A percentile compares a stretch with the other conserved stretches of the same genome.
These are phyloP conservation scores for Patiria miniata DNA, from an alignment of 35 echinoderm and acorn worm genomes.

Conservation along the genomic window DNA sequence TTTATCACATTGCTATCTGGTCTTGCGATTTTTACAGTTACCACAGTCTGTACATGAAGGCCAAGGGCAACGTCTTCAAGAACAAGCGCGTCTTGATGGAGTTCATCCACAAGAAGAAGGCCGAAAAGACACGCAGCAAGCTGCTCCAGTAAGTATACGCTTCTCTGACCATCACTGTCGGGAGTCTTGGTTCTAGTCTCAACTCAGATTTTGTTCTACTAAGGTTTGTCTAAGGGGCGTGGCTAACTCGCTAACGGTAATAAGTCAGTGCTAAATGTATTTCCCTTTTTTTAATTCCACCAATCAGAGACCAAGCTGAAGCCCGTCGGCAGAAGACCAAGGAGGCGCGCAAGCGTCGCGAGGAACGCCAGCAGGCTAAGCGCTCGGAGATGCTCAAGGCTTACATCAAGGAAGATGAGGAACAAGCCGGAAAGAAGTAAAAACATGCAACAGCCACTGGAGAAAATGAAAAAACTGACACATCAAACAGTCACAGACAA, in stretches of 20 bases:
- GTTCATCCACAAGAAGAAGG: slow-evolving; percentile 99
- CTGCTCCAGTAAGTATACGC: slow-evolving; percentile 84
- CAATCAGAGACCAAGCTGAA: slow-evolving; percentile 92
- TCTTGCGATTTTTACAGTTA: slow-evolving; percentile 56
- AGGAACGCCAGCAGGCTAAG: slow-evolving; percentile 83
- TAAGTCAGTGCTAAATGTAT: too few relatives aligned
- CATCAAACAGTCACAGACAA: neutral
- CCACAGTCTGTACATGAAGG: slow-evolving; percentile 93
- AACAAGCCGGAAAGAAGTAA: slow-evolving; percentile 49
- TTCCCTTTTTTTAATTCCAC: neutral
- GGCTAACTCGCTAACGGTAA: too few relatives aligned
- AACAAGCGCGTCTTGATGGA: slow-evolving; percentile 99
- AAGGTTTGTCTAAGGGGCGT: too few relatives aligned
- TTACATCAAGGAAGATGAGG: slow-evolving; percentile 89
- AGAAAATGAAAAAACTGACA: neutral
- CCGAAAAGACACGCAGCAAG: slow-evolving; percentile 93
- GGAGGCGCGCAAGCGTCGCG: slow-evolving; percentile 94
- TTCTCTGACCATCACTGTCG: too few relatives aligned
- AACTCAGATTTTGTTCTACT: too few relatives aligned
- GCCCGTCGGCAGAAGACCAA: slow-evolving; percentile 82
- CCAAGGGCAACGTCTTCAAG: slow-evolving; percentile 99
- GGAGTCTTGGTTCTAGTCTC: too few relatives aligned
- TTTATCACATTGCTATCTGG: neutral
- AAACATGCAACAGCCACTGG: neutral
- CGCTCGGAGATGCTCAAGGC: slow-evolving; percentile 78